Conservation (phyloP, 1,140 invertebrate species). For the Orussus abietinus region DNA sequence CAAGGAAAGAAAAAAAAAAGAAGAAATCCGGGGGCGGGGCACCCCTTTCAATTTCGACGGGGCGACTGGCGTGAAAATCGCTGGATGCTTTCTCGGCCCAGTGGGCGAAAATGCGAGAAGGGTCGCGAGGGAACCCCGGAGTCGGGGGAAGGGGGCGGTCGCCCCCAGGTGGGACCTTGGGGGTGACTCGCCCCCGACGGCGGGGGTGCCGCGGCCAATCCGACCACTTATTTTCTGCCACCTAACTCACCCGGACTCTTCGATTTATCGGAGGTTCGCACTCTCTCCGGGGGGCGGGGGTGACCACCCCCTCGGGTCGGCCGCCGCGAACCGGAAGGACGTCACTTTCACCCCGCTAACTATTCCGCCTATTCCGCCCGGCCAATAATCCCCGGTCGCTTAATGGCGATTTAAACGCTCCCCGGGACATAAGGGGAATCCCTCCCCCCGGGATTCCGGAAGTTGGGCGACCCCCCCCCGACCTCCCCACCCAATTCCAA, state of each 20-base stretch:
- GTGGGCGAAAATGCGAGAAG: neutral
- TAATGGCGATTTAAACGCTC: no score
- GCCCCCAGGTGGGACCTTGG: no score
- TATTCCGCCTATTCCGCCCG: constrained; percentile 24
- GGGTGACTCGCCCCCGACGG: no score
- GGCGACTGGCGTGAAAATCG: constrained; percentile 14
- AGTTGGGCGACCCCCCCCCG: no score
- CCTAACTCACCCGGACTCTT: constrained; percentile 11
- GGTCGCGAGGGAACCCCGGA: neutral
- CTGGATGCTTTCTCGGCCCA: constrained; percentile 2
- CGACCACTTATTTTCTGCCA: constrained; percentile 15
- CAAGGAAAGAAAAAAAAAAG: no score
- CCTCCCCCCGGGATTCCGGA: no score
- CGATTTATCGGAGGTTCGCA: constrained; percentile 9
- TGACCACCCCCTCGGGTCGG: neutral
- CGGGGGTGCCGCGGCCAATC: neutral
- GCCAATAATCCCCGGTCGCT: no score
- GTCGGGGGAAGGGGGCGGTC: neutral
- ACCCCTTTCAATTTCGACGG: constrained; percentile 21
- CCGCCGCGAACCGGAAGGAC: constrained; percentile 7
- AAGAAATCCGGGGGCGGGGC: constrained; percentile 4
- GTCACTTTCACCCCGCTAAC: constrained; percentile 21
- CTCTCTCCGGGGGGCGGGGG: neutral
- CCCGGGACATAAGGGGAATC: no score
- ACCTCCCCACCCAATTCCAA: no score